Conservation (phyloP, 2,888 invertebrate species). For the Nephrotoma flavescens region DNA sequence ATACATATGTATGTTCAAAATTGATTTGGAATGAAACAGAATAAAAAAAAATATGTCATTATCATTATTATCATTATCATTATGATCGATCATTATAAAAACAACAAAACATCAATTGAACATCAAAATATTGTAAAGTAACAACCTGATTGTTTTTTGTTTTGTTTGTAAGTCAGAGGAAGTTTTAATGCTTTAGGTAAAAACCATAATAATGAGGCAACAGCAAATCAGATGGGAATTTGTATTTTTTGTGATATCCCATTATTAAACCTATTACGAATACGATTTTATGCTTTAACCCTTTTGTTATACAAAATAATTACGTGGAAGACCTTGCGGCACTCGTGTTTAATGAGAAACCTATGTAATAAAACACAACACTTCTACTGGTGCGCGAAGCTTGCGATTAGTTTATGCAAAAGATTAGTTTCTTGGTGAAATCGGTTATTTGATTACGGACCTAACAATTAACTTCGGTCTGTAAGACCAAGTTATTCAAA, state of each 20-base stretch:
- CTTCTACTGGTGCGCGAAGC: too few species aligned
- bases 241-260: background rate
- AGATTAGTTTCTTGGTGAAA: too few species aligned
- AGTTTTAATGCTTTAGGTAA: background rate
- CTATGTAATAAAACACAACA: too few species aligned
- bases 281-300: background rate
- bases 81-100: background rate
- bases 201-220: background rate
- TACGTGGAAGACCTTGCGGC: too few species aligned
- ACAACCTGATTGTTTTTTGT: background rate
- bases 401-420: too few species aligned
- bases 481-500: too few species aligned
- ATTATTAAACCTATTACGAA: background rate
- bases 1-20: background rate
- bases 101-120: background rate
- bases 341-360: too few species aligned
- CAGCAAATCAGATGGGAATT: background rate
- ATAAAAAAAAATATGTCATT: background rate
- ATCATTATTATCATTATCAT: background rate
- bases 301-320: background rate
- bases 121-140: background rate
- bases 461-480: too few species aligned
- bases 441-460: too few species aligned
- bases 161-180: background rate
- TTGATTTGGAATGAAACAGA: background rate